phyloP scores from a whole-genome alignment of 2,797 vertebrate genomes.

The Lycodopsis pacificus region DNA sequence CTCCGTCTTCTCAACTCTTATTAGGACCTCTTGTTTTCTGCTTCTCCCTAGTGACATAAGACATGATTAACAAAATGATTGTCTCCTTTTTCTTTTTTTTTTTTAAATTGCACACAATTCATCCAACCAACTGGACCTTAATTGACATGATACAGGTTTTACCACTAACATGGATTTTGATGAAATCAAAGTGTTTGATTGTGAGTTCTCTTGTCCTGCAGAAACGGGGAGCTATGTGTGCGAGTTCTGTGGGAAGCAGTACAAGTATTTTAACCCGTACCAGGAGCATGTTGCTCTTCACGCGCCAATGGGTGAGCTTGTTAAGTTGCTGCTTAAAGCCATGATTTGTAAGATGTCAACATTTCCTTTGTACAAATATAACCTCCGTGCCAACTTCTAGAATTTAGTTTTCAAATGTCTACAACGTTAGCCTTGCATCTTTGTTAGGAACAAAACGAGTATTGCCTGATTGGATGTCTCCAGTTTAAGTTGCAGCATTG shows the following conservation, averaged over 20 bases:
- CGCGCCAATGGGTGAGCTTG: slow-evolving; percentile 92
- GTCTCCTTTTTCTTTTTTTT: too few species aligned
- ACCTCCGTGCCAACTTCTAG: not conserved
- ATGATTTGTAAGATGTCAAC: not conserved
- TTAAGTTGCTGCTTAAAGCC: slow-evolving; percentile 1
- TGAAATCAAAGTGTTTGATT: slow-evolving; percentile 35
- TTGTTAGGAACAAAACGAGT: not conserved
- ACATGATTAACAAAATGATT: slow-evolving; percentile 32
- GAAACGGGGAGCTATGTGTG: slow-evolving; percentile 98
- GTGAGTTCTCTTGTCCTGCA: slow-evolving; percentile 70
- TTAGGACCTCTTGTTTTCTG: slow-evolving; percentile 40
- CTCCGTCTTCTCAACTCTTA: slow-evolving; percentile 26
- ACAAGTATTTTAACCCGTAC: slow-evolving; percentile 99
- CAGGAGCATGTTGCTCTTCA: slow-evolving; percentile 99
- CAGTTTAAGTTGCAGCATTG: not conserved
- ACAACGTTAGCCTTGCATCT: not conserved
- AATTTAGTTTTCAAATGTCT: slow-evolving; percentile 15
- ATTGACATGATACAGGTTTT: slow-evolving; percentile 27
- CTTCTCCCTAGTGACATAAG: slow-evolving; percentile 25
- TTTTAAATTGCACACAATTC: not conserved
- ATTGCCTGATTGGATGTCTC: not conserved
- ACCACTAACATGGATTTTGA: not conserved
- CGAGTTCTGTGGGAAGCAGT: slow-evolving; percentile 98
- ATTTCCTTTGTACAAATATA: not conserved
- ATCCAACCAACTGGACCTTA: slow-evolving; percentile 36